These are phyloP conservation scores for Caenorhabditis briggsae DNA, from an alignment of 1,140 invertebrate species.

Conservation along the genomic window DNA sequence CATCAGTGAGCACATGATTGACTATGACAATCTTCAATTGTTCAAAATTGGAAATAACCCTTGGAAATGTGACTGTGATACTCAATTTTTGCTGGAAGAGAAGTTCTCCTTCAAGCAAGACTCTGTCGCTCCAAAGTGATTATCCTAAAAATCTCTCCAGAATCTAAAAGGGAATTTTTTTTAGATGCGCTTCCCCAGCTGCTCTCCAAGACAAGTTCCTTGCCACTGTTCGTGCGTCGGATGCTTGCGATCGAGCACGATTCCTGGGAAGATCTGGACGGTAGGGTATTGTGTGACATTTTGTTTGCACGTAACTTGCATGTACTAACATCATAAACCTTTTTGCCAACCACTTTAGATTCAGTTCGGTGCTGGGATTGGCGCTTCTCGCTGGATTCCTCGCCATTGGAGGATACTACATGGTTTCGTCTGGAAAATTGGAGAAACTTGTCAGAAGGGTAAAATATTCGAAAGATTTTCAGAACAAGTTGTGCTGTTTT, in stretches of 20 bases:
- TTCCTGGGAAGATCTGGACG: conserved; percentile 41
- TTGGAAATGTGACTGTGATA: conserved; percentile 20
- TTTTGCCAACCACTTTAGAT: not conserved
- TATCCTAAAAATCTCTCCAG: not conserved
- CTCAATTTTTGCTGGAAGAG: conserved; percentile 23
- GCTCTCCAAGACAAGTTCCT: not conserved
- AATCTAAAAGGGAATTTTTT: not conserved
- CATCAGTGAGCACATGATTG: conserved; percentile 22
- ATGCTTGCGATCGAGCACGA: conserved; percentile 17
- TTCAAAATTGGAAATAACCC: conserved; percentile 37
- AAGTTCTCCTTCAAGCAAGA: conserved; percentile 25
- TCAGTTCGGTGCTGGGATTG: conserved; percentile 28
- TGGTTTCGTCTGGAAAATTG: not conserved
- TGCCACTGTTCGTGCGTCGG: conserved; percentile 1
- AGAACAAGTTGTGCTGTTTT: not conserved
- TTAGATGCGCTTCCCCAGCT: not conserved
- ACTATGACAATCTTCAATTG: not conserved
- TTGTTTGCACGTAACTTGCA: not conserved
- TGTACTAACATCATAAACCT: not conserved
- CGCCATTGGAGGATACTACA: conserved; percentile 10
- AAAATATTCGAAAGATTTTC: not conserved
- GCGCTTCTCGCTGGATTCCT: conserved; percentile 14
- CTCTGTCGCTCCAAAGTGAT: conserved; percentile 16
- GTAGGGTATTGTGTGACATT: not conserved
- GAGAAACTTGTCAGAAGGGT: not conserved